phyloP scores from a whole-genome alignment of 2,888 invertebrate genomes.

The Macrostomum cliftonense region DNA sequence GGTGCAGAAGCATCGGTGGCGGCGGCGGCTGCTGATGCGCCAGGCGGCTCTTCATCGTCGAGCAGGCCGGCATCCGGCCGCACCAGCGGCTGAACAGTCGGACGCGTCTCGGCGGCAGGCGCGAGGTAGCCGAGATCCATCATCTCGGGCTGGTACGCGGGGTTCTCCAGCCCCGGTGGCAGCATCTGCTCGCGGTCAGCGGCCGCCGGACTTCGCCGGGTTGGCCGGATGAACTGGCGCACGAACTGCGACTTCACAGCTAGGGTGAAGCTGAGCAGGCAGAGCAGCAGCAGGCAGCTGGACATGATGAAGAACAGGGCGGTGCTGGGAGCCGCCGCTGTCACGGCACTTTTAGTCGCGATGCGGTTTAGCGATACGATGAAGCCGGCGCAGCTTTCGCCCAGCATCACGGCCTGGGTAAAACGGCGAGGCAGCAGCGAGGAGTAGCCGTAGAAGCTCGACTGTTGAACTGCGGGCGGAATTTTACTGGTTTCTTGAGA shows the following conservation, averaged over 20 bases:
- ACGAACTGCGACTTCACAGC: slow-evolving; percentile 63
- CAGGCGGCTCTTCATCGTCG: no score
- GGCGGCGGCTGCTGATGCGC: no score
- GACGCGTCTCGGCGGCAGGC: not conserved
- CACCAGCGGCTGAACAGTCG: no score
- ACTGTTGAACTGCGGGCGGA: slow-evolving; percentile 54
- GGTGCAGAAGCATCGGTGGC: no score
- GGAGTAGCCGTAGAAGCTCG: slow-evolving; percentile 78
- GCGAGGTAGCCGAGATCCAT: not conserved
- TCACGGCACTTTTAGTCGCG: not conserved
- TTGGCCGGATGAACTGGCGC: slow-evolving; percentile 57
- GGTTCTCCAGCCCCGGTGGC: slow-evolving; percentile 2
- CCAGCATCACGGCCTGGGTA: slow-evolving; percentile 82
- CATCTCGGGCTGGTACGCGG: not conserved
- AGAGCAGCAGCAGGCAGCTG: slow-evolving; percentile 53
- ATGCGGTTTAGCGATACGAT: not conserved
- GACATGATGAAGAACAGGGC: slow-evolving; percentile 67
- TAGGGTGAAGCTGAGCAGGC: slow-evolving; percentile 57
- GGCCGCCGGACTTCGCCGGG: slow-evolving; percentile 31
- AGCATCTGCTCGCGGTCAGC: slow-evolving; percentile 6
- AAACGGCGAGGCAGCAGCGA: slow-evolving; percentile 72
- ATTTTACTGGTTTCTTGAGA: no score
- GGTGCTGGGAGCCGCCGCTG: slow-evolving; percentile 51
- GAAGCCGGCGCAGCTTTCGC: slow-evolving; percentile 48
- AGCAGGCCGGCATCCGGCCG: no score